Base-by-base conservation (phyloP, 2,797 vertebrate species). In the Chaenodraco wilsoni region DNA sequence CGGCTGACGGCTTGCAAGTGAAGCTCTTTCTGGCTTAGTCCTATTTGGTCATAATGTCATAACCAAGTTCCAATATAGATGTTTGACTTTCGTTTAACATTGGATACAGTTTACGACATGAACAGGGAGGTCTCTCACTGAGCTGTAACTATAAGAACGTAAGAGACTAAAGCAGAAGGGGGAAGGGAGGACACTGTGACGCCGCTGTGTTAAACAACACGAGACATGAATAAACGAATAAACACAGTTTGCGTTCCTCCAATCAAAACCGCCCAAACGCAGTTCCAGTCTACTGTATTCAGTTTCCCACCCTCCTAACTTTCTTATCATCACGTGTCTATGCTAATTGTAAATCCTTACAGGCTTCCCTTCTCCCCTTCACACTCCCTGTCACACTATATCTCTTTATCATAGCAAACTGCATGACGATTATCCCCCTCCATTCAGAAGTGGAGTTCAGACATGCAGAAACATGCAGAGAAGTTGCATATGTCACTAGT, bases 291-390 rank as follows among this genome's bases (percentile, higher is more conserved):
- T 19, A 56, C 79, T 50, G 55, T 72, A 66, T 78, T 83, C 82
- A 81, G 65, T 41, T 45, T 14, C 9, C 56, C 7, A 14, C 17
- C 45, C 52, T 40, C 43, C 4, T 37, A 43, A 69, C 51, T 57
- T 44, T 57, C 60, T 58, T 62, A 44, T 61, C 43, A 78, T 71
- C 81, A 79, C 40, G 69, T 78, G 66, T 74, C 82, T 58, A 54
- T 74, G 76, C 65, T 57, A 81, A 88, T 84, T 84, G 84, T 83
- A 84, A 85, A 85, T 79, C 74, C 69, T 85, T 61, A 37, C 68
- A 75, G 65, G 66, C 84, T 58, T 81, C 69, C 52, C 63, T 74
- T 75, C 40, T 76, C 77, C 57, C 49, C 15, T 60, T 80, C 69
- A 60, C 82, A 65, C 52, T 71, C 58, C 41, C 59, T 54, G 23